Conservation (phyloP, 2,797 vertebrate species). For the Myiotriccus ornatus region DNA sequence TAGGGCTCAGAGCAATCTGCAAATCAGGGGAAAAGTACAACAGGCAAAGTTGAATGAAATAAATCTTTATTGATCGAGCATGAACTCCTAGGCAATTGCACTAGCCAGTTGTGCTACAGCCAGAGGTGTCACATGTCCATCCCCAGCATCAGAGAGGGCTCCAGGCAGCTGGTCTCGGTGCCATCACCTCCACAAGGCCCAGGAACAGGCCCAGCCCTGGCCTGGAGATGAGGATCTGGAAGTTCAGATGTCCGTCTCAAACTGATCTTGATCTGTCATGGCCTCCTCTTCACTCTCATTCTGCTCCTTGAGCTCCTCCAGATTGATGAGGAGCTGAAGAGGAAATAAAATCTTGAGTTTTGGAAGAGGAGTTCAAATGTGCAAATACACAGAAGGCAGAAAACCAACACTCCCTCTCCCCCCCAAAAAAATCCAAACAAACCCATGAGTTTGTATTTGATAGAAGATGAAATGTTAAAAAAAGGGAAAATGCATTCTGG, state of each 20-base stretch:
- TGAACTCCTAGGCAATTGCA: slow-evolving; percentile 56
- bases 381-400: background rate
- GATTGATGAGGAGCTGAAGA: background rate
- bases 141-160: slow-evolving; percentile 56
- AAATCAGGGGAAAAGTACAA: background rate
- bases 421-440: background rate
- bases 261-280: slow-evolving; percentile 70
- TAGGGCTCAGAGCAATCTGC: background rate
- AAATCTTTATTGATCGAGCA: slow-evolving; percentile 50
- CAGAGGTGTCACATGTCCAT: slow-evolving; percentile 52
- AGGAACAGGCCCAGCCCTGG: slow-evolving; percentile 43
- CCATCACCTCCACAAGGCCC: slow-evolving; percentile 56
- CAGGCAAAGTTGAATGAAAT: background rate
- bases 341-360: background rate
- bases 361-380: background rate
- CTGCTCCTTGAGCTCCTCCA: background rate
- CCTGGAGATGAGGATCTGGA: slow-evolving; percentile 21
- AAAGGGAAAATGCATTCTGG: background rate
- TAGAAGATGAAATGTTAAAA: background rate
- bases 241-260: slow-evolving; percentile 77
- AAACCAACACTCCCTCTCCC: background rate
- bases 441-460: background rate
- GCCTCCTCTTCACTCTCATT: background rate
- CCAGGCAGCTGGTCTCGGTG: slow-evolving; percentile 34
- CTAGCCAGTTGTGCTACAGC: slow-evolving; percentile 58